These are phyloP conservation scores for Anagrus nilaparvatae DNA, from an alignment of 1,140 invertebrate genomes.

Conservation along the genomic window DNA sequence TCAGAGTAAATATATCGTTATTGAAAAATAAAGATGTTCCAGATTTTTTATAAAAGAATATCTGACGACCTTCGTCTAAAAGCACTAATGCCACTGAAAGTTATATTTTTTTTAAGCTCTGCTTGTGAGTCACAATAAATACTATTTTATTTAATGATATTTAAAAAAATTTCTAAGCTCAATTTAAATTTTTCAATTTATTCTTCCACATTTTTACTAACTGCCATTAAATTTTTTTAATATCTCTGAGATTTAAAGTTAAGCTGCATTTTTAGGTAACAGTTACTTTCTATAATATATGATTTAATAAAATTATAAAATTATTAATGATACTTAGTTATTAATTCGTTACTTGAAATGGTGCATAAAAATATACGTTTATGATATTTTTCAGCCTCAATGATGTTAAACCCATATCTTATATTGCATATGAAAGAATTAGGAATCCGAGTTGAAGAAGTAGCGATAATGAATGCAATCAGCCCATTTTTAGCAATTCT, in stretches of 20 bases:
- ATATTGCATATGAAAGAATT: conserved; percentile 78
- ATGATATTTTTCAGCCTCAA: conserved; percentile 47
- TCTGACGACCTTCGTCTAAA: conserved; percentile 60
- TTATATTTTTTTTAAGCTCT: conserved; percentile 66
- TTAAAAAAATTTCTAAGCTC: background rate
- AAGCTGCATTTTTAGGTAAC: conserved; percentile 8
- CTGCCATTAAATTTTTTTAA: conserved; percentile 10
- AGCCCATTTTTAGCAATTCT: conserved; percentile 68
- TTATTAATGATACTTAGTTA: background rate
- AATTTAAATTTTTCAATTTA: background rate
- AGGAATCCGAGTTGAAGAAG: conserved; percentile 73
- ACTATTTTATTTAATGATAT: background rate
- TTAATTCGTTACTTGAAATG: background rate
- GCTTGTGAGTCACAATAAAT: conserved; percentile 53
- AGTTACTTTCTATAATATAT: background rate
- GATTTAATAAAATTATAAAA: background rate
- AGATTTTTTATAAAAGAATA: conserved; percentile 53
- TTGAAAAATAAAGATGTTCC: conserved; percentile 49
- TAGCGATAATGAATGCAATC: conserved; percentile 75
- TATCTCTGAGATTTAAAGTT: conserved; percentile 15
- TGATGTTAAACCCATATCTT: conserved; percentile 72
- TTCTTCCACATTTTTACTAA: conserved; percentile 10
- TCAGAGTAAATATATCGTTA: too few relatives aligned
- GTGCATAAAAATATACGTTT: background rate
- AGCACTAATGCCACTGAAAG: conserved; percentile 59